phyloP scores from a whole-genome alignment of 1,140 invertebrate genomes.

The Drosophila bocki region DNA sequence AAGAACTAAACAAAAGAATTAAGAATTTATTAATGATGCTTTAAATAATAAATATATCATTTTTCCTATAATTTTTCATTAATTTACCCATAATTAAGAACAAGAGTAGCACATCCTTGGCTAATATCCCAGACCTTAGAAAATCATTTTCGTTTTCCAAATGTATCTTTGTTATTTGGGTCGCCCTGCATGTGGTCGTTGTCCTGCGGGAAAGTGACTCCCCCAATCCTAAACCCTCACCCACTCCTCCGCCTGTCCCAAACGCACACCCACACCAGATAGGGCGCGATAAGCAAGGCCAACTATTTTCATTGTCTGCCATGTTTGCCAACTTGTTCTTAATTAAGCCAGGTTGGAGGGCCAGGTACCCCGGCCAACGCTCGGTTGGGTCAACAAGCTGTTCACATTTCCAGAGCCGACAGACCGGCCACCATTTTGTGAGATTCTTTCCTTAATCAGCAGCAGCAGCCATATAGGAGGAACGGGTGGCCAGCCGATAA shows the following conservation, averaged over 20 bases:
- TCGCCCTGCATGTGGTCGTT: conserved; percentile 32
- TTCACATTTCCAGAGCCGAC: conserved; percentile 46
- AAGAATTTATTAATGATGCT: no score
- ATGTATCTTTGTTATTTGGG: conserved; percentile 40
- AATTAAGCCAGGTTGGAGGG: conserved; percentile 73
- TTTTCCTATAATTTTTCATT: neutral
- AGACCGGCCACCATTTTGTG: conserved; percentile 68
- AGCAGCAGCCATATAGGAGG: conserved; percentile 55
- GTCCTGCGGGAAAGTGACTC: conserved; percentile 70
- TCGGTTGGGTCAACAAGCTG: conserved; percentile 67
- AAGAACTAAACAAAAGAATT: neutral
- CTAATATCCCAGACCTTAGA: neutral
- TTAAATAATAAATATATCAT: no score
- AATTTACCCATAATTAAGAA: no score
- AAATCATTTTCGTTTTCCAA: conserved; percentile 20
- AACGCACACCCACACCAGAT: conserved; percentile 43
- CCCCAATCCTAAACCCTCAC: neutral
- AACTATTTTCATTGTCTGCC: conserved; percentile 75
- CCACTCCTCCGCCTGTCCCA: neutral
- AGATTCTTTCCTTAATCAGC: conserved; percentile 70
- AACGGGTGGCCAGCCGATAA: conserved; percentile 59
- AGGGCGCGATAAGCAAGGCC: conserved; percentile 76
- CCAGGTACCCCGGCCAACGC: conserved; percentile 15
- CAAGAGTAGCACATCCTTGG: neutral
- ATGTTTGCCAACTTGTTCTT: conserved; percentile 78